phyloP scores from a whole-genome alignment of 2,113 vertebrate genomes.

The Salvator merianae region DNA sequence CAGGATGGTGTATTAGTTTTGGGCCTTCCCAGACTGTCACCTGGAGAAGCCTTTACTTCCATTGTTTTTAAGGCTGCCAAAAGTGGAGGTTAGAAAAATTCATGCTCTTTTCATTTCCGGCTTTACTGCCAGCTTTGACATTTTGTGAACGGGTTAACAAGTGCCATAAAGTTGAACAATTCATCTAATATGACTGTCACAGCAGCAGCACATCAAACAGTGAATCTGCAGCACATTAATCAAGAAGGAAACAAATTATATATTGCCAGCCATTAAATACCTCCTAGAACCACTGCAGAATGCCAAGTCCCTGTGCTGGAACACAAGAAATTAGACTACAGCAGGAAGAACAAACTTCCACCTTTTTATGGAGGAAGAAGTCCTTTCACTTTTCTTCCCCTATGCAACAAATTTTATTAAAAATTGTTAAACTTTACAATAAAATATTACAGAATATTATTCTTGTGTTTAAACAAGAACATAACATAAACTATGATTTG shows the following conservation, averaged over 20 bases:
- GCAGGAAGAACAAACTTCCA: background rate
- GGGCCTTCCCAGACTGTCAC: background rate
- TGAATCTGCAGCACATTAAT: background rate
- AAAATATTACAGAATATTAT: too few species aligned
- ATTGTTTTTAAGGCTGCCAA: background rate
- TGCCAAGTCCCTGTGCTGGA: background rate
- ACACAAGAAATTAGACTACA: background rate
- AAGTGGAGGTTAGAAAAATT: background rate
- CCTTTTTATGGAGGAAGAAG: background rate
- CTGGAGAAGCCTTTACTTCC: background rate
- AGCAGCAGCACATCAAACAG: background rate
- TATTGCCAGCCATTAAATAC: background rate
- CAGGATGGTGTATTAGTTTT: background rate
- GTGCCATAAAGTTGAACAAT: background rate
- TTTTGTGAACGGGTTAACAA: conserved; percentile 2
- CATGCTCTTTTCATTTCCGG: background rate
- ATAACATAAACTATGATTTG: too few species aligned
- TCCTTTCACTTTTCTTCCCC: too few species aligned
- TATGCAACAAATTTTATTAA: too few species aligned
- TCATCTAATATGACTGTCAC: background rate
- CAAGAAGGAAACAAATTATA: background rate
- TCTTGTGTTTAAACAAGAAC: too few species aligned
- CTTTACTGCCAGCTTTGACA: background rate
- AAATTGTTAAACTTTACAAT: too few species aligned
- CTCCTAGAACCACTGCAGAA: background rate